phyloP scores from a whole-genome alignment of 1,140 invertebrate species.

The Adoxophyes honmai region DNA sequence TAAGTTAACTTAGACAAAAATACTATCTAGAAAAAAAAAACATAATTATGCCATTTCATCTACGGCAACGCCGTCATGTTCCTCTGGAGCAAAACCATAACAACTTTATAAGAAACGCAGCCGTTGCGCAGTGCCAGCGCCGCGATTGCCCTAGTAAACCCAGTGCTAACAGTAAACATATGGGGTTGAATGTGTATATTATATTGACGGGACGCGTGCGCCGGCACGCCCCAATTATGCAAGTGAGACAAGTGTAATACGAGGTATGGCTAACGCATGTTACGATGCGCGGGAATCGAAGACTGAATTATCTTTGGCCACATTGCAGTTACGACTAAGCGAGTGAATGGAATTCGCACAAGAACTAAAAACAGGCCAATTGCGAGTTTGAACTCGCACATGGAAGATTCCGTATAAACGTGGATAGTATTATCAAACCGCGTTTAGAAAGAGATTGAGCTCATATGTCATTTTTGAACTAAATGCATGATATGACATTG shows the following conservation, averaged over 20 bases:
- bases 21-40: too few species aligned
- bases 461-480: too few species aligned
- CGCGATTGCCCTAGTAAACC: background rate
- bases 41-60: too few species aligned
- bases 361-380: background rate
- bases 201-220: background rate
- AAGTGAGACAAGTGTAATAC: conserved; percentile 20
- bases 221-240: conserved; percentile 17
- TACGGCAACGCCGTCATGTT: too few species aligned
- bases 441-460: too few species aligned
- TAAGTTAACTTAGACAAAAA: too few species aligned
- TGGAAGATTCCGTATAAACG: too few species aligned
- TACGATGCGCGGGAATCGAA: background rate
- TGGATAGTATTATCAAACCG: too few species aligned
- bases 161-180: conserved; percentile 7
- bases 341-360: conserved; percentile 12
- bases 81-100: too few species aligned
- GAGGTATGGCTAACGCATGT: conserved; percentile 16
- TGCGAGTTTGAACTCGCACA: too few species aligned
- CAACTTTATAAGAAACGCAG: background rate
- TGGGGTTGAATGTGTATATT: conserved; percentile 12
- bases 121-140: background rate
- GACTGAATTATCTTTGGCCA: conserved; percentile 14
- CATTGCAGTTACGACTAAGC: background rate
- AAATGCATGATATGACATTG: too few species aligned